A percentile compares a stretch with the other conserved stretches of the same genome.
These are phyloP conservation scores for Heliocidaris tuberculata DNA, from an alignment of 35 echinoderm and acorn worm genomes.

Conservation along the genomic window DNA sequence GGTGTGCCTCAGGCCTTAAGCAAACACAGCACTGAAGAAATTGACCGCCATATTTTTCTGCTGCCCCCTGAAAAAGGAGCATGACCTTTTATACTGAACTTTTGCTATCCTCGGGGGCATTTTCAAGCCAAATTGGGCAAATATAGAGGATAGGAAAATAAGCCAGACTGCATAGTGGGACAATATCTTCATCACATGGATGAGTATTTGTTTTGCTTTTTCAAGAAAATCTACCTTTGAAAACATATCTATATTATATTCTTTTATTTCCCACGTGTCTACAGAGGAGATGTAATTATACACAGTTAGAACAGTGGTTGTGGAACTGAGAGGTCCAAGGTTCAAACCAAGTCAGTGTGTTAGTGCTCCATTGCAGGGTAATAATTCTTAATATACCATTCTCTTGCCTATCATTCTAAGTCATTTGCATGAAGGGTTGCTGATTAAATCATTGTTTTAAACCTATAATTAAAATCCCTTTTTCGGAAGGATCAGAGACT, in stretches of 20 bases:
- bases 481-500: too few relatives aligned
- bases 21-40: slow-evolving; percentile 9
- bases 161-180: not conserved
- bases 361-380: too few relatives aligned
- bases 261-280: not conserved
- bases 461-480: too few relatives aligned
- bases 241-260: not conserved
- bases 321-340: too few relatives aligned
- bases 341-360: too few relatives aligned
- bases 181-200: not conserved
- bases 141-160: not conserved
- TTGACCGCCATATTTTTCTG: not conserved
- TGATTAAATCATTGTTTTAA: too few relatives aligned
- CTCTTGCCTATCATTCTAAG: not conserved
- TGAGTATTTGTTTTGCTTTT: not conserved
- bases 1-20: not conserved
- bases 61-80: not conserved
- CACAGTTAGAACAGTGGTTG: too few relatives aligned
- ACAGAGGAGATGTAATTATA: not conserved
- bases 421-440: not conserved
- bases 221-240: not conserved
- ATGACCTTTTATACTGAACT: not conserved
- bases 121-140: not conserved
- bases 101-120: not conserved
- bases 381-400: too few relatives aligned